Percentiles rank a stretch among this genome's conserved stretches.
Conservation (phyloP, 2,888 invertebrate genomes). For the Philhelius pedissequus region DNA sequence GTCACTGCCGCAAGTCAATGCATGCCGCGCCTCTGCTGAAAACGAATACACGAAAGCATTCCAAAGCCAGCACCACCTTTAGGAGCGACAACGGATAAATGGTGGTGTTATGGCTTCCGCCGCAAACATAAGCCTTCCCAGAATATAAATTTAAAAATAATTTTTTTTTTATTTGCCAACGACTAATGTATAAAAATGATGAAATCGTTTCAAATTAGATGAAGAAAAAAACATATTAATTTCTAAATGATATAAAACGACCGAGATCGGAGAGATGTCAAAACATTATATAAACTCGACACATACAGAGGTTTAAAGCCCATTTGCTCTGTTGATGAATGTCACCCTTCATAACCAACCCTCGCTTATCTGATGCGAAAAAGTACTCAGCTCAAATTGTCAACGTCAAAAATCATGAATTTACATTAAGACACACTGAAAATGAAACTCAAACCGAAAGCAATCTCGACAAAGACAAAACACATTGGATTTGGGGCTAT, state of each 20-base stretch:
- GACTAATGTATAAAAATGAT: conserved; percentile 49
- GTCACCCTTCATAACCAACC: conserved; percentile 8
- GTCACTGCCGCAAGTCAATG: not conserved
- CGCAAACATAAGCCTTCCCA: not conserved
- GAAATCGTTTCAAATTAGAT: conserved; percentile 44
- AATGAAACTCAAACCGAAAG: not conserved
- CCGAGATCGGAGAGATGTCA: conserved; percentile 16
- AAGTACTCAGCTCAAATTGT: conserved; percentile 37
- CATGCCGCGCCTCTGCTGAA: not conserved
- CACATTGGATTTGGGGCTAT: not conserved
- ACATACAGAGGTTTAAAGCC: not conserved
- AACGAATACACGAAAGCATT: conserved; percentile 3
- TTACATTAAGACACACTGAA: conserved; percentile 11
- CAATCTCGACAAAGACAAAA: not conserved
- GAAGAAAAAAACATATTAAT: conserved; percentile 7
- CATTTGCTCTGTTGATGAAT: not conserved
- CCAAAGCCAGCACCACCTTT: not conserved
- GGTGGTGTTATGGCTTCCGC: conserved; percentile 29
- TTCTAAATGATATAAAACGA: conserved; percentile 28
- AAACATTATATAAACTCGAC: conserved; percentile 2
- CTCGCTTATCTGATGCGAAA: not conserved
- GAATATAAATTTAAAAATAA: not conserved
- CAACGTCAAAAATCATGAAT: conserved; percentile 49
- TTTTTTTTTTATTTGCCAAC: not conserved
- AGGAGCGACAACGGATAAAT: conserved; percentile 8